Evolutionary conservation across 37 sponge, comb jelly and placozoan genomes (phyloP).

Genomic region (Bolinopsis microptera): DNA sequence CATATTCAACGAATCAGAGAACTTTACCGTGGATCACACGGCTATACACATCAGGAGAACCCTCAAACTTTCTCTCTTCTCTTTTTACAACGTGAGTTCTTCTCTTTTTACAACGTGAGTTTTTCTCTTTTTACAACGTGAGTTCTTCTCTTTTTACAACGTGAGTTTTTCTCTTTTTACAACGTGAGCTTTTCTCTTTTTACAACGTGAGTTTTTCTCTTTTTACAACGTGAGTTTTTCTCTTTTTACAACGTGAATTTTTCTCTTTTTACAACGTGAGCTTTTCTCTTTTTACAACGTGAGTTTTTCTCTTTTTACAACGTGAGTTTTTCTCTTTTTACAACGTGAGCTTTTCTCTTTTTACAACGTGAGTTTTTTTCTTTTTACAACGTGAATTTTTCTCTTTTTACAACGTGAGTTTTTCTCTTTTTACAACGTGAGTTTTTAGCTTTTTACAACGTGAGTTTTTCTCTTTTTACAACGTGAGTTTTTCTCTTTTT

Average conservation of each 20-base stretch:
- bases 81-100: background rate
- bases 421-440: too few species aligned
- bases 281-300: too few species aligned
- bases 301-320: too few species aligned
- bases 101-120: background rate
- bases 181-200: background rate
- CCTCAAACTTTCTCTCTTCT: slow-evolving; percentile 37
- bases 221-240: background rate
- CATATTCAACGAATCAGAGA: background rate
- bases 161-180: background rate
- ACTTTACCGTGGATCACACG: background rate
- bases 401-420: too few species aligned
- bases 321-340: too few species aligned
- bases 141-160: background rate
- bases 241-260: background rate
- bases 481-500: too few species aligned
- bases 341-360: too few species aligned
- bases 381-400: too few species aligned
- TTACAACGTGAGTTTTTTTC: too few species aligned
- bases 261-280: too few species aligned
- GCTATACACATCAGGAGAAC: background rate
- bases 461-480: too few species aligned
- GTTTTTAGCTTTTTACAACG: too few species aligned
- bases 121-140: background rate
- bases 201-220: background rate